Base-by-base conservation (phyloP, 2,113 vertebrate species). In the Apus apus region DNA sequence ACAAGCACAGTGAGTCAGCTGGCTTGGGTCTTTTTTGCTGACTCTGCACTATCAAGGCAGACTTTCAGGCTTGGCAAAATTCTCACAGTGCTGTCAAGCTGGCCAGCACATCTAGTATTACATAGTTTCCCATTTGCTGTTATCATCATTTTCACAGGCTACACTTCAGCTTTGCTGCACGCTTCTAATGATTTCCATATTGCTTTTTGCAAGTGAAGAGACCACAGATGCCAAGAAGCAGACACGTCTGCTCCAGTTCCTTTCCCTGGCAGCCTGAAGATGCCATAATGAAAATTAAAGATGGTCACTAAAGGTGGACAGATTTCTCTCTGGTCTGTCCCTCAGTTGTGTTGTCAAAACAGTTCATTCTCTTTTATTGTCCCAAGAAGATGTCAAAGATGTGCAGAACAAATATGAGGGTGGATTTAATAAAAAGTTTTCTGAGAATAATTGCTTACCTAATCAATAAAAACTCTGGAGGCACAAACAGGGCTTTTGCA, bases 71-170 rank as follows among this genome's bases (percentile, higher is more conserved):
- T 64, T 90, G 66, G 73, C 53, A 87, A 53, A 85, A 17, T 29
- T 43, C 54, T 38, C 30, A 3, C 66, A 45, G 60, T 27, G 60
- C 91, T 94, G 91, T 93, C 78, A 93, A 30, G 67, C 82, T 64
- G 51, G 87, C 87, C 94, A 91, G 26, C 64, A 30, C 80, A 14
- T n/a, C 66, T n/a, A 4, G 4, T 50, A 40, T 89, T 85, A 87
- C 92, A 87, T 70, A 87, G 20, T 53, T 91, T 91, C 48, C 81
- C 27, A 11, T 94, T 97, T 95, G 89, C 95, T 91, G 89, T 36
- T 90, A 89, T 89, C 90, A 90, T 86, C 93, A 85, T 95, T 95
- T 96, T 92, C 76, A 61, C 45, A 66, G 76, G 76, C 57, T 75
- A 53, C 22, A 8, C 76, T 89, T 90, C 78, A 90, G 86, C 87